phyloP scores from a whole-genome alignment of 2,113 vertebrate genomes.

The Centropristis striata region DNA sequence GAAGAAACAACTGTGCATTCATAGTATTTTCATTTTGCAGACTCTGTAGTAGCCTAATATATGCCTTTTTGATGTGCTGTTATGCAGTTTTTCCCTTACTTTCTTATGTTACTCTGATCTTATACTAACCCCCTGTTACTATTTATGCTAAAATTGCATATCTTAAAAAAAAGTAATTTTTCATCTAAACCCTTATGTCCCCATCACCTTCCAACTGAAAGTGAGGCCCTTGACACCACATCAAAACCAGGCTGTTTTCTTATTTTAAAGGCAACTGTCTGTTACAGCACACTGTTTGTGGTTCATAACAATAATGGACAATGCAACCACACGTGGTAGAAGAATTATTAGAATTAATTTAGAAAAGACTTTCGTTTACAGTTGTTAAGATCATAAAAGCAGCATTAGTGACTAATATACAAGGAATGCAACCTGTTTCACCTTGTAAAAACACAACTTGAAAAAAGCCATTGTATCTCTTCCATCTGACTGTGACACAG shows the following conservation, averaged over 20 bases:
- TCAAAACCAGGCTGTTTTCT: too few relatives aligned
- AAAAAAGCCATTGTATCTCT: background rate
- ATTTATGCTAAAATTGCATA: too few relatives aligned
- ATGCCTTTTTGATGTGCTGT: too few relatives aligned
- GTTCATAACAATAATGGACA: background rate
- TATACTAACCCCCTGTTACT: too few relatives aligned
- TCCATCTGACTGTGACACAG: conserved; percentile 2
- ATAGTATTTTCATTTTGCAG: too few relatives aligned
- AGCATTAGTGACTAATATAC: background rate
- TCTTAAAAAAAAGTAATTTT: too few relatives aligned
- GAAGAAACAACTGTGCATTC: too few relatives aligned
- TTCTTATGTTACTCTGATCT: too few relatives aligned
- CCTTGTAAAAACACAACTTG: background rate
- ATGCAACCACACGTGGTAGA: background rate
- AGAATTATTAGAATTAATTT: background rate
- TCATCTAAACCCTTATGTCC: too few relatives aligned
- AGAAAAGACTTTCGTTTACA: background rate
- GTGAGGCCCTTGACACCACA: too few relatives aligned
- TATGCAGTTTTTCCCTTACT: too few relatives aligned
- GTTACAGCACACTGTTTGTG: background rate
- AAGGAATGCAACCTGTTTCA: background rate
- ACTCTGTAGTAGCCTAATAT: background rate
- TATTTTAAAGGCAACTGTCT: background rate
- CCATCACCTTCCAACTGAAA: too few relatives aligned
- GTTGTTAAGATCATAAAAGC: background rate